These are phyloP conservation scores for Reinhardtius hippoglossoides DNA, from an alignment of 2,113 vertebrate genomes.

Conservation along the genomic window DNA sequence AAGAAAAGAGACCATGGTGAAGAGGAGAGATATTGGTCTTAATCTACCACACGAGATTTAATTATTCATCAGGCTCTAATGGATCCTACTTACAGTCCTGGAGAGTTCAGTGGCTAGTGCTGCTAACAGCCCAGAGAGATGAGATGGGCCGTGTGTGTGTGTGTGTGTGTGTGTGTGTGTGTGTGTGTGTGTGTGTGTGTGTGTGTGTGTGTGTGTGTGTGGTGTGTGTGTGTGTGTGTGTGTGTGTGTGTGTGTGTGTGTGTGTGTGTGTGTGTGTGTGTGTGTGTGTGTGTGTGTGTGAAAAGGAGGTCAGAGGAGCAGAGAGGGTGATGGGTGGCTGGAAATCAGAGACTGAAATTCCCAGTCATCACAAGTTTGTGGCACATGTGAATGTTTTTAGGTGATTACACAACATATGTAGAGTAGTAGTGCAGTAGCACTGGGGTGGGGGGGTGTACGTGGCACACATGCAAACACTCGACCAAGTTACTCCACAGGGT, in stretches of 20 bases:
- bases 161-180: constrained; percentile 1
- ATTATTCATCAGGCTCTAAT: constrained; percentile 74
- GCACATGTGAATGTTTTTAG: too few relatives aligned
- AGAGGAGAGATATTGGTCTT: constrained; percentile 56
- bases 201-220: too few relatives aligned
- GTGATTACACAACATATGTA: too few relatives aligned
- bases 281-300: too few relatives aligned
- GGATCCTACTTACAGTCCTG: constrained; percentile 73
- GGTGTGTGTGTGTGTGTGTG: too few relatives aligned
- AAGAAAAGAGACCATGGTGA: constrained; percentile 43
- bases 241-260: too few relatives aligned
- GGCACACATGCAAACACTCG: background rate
- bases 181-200: background rate
- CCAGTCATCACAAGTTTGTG: too few relatives aligned
- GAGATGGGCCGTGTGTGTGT: background rate
- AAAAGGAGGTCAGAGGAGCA: too few relatives aligned
- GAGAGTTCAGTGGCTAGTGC: constrained; percentile 64
- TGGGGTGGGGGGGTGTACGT: background rate
- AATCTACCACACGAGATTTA: constrained; percentile 63
- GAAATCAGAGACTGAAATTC: too few relatives aligned
- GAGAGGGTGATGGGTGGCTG: too few relatives aligned
- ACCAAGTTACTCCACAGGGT: constrained; percentile 17
- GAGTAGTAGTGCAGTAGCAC: too few relatives aligned
- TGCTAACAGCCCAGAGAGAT: constrained; percentile 32
- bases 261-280: too few relatives aligned